Base-by-base conservation (phyloP, 2,888 invertebrate genomes). In the Drosophila mettleri region DNA sequence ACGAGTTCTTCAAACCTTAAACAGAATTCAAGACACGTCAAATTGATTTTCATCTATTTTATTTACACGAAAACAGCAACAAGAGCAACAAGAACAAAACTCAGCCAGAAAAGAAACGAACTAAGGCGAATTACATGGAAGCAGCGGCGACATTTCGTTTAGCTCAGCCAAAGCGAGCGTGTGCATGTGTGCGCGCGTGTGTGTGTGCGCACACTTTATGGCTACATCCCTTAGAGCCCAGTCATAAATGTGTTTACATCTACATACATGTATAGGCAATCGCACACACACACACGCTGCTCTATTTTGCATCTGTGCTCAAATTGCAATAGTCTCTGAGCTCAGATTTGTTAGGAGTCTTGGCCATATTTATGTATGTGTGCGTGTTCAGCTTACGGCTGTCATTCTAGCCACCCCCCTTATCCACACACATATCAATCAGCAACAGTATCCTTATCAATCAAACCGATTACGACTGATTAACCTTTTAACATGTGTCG, bases 21-120 rank as follows among this genome's bases (percentile, higher is more conserved):
- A 81, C 82, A 66, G 76, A 81, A 83, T 87, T 83, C 82, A 84
- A 87, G 82, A 83, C 83, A 83, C 83, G 83, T 83, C 88, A 87
- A 87, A 83, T 83, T 83, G 82, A 83, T 83, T 83, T 83, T 85
- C 83, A 83, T 87, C 88, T 85, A 83, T 83, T 83, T 87, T 85
- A 87, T 85, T 78, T 83, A 85, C 86, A 71, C 69, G 68, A 67
- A 61, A 64, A 68, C 53, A 52, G 51, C 36, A 55, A 31, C 64
- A 59, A 46, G 14, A 22, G 8, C 46, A 46, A 45, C 39, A 57
- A 59, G n/a, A 46, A 24, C 41, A 29, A 45, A 29, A 29, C 45
- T 16, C 27, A 27, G 27, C 27, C 5, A 38, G 34, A 29, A 69
- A 36, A 59, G 53, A 46, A 59, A 41, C 57, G 60, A 80, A 81